Base-by-base conservation (phyloP, 2,888 invertebrate species). In the Onchidella celtica region DNA sequence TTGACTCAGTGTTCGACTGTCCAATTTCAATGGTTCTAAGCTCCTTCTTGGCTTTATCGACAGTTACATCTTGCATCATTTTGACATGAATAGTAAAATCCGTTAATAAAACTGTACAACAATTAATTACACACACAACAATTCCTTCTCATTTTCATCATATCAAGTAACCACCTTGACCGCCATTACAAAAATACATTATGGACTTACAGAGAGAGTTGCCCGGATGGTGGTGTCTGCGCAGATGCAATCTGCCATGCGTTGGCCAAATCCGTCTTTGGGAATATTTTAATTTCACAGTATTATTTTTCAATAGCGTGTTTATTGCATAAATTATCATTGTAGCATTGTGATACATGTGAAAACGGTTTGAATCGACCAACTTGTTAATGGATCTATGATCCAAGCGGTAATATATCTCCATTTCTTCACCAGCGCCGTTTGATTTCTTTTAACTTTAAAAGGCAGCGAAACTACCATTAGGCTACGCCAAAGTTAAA, bases 1-100 rank as follows among this genome's bases (percentile, higher is more conserved):
- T 79, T 86, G 89, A 79, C 85, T 88, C 88, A 86, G 86, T 87
- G 87, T 86, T 90, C 80, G 86, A 87, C 87, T 91, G 87, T 82
- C 88, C 88, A 84, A 88, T 90, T 89, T 91, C 90, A 80, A 89
- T 87, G 70, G 89, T 88, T 86, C 87, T 89, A 73, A 88, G 84
- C 80, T 90, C 89, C 83, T 87, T 89, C 73, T 87, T 85, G 69
- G 85, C 87, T 73, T 87, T 88, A 80, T 87, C 88, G 84, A 86
- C 85, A 80, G 85, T 96, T 95, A 96, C 96, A 96, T 97, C 96
- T 96, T 97, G 97, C 97, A 97, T 97, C 84, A 88, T 95, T 87
- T 82, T 85, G 86, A 72, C 78, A 82, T 76, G 70, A 74, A 63
- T 66, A 73, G 40, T 69, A 69, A 73, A 69, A 59, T 74, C 38